Evolutionary conservation across 2,888 invertebrate species (phyloP).

Genomic region (Oscheius sp.): DNA sequence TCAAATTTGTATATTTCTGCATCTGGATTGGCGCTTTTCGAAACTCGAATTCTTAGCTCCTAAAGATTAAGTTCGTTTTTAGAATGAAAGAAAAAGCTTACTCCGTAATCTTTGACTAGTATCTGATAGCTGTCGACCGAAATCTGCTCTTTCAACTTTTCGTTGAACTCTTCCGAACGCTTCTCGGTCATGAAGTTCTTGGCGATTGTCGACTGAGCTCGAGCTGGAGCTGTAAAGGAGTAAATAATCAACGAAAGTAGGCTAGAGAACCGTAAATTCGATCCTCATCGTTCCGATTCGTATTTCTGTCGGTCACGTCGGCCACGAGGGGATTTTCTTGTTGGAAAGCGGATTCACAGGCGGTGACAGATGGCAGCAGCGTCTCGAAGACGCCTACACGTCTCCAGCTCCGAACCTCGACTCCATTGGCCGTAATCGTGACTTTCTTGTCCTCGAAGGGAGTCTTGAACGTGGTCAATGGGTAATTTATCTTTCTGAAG

Average conservation of each 20-base stretch:
- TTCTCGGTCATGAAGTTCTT: conserved; percentile 4
- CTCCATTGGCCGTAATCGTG: no score
- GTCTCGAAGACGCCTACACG: not conserved
- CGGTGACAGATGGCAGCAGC: not conserved
- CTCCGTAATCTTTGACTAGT: conserved; percentile 21
- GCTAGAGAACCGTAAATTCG: conserved; percentile 18
- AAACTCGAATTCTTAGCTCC: conserved; percentile 2
- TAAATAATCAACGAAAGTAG: not conserved
- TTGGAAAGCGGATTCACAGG: conserved; percentile 17
- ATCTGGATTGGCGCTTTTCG: not conserved
- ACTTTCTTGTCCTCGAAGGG: not conserved
- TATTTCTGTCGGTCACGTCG: not conserved
- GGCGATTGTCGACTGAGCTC: conserved; percentile 4
- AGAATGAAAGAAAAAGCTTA: not conserved
- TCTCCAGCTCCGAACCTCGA: no score
- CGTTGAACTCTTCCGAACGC: conserved; percentile 9
- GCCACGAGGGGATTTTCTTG: conserved; percentile 6
- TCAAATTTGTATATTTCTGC: not conserved
- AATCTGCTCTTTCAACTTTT: not conserved
- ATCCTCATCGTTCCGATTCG: conserved; percentile 23
- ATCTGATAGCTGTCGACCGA: not conserved
- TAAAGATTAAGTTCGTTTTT: not conserved
- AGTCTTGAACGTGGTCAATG: not conserved
- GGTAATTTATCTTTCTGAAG: conserved; percentile 21
- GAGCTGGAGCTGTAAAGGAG: conserved; percentile 23